Percentiles rank a stretch among this genome's conserved stretches.
Evolutionary conservation across 2,113 vertebrate species (phyloP).

Genomic region (Excalfactoria chinensis): DNA sequence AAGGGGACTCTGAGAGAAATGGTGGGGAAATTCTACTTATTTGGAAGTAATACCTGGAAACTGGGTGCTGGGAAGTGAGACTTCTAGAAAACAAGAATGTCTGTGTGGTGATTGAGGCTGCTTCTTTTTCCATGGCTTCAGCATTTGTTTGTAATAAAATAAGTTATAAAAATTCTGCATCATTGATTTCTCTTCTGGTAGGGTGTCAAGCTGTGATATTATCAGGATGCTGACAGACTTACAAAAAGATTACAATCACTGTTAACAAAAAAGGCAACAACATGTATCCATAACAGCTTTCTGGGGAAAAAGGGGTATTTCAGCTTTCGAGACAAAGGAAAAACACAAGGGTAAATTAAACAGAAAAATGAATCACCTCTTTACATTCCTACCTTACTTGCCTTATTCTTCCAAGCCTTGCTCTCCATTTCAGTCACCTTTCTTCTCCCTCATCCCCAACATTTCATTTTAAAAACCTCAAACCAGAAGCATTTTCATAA

Average conservation of each 20-base stretch:
- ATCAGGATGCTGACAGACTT: neutral
- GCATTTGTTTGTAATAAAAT: neutral
- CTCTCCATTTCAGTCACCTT: neutral
- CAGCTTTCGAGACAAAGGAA: neutral
- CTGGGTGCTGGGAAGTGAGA: neutral
- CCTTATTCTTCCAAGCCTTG: neutral
- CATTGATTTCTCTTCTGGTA: conserved; percentile 15
- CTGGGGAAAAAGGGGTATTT: neutral
- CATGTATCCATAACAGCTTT: neutral
- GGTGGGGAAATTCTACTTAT: neutral
- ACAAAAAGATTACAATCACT: neutral
- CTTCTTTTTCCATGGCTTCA: neutral
- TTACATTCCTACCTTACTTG: neutral
- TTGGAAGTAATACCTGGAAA: neutral
- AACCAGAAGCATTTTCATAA: neutral
- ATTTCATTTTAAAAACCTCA: neutral
- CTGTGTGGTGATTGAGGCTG: neutral
- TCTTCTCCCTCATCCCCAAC: neutral
- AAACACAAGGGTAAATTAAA: neutral
- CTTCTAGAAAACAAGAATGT: neutral
- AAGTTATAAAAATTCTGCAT: conserved; percentile 7
- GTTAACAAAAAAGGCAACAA: neutral
- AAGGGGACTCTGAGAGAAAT: neutral
- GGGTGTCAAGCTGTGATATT: neutral
- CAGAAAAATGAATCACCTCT: neutral